phyloP scores from a whole-genome alignment of 2,113 vertebrate genomes.

The Nothoprocta perdicaria region DNA sequence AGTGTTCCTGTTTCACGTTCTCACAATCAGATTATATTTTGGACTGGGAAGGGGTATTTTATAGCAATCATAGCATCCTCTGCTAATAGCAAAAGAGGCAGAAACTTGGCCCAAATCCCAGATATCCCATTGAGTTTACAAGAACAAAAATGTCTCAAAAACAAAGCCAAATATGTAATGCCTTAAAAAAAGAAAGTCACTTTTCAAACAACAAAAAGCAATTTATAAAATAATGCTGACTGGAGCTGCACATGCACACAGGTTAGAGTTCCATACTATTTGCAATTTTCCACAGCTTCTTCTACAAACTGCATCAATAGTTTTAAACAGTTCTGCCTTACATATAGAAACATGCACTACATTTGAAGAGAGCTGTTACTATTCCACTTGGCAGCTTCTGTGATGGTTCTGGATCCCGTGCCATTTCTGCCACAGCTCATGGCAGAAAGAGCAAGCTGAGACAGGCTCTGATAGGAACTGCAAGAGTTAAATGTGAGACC shows the following conservation, averaged over 20 bases:
- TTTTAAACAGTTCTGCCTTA: neutral
- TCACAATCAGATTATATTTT: neutral
- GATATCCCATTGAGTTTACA: neutral
- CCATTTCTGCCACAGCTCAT: neutral
- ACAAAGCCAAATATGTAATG: neutral
- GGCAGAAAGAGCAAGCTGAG: neutral
- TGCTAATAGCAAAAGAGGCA: fast-evolving
- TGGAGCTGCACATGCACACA: neutral
- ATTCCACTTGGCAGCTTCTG: neutral
- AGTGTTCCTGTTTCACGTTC: neutral
- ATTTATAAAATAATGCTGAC: neutral
- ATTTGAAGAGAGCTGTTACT: neutral
- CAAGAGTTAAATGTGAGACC: neutral
- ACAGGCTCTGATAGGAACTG: neutral
- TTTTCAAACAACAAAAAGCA: neutral
- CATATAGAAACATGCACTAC: neutral
- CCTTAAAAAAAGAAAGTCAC: neutral
- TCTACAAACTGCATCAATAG: neutral
- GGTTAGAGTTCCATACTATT: neutral
- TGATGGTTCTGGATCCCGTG: neutral
- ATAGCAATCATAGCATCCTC: neutral
- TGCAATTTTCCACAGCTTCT: neutral
- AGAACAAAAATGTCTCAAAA: neutral
- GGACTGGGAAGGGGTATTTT: neutral
- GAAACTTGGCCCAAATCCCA: neutral